Evolutionary conservation across 2,797 vertebrate genomes (phyloP).

Genomic region (Dallia pectoralis): DNA sequence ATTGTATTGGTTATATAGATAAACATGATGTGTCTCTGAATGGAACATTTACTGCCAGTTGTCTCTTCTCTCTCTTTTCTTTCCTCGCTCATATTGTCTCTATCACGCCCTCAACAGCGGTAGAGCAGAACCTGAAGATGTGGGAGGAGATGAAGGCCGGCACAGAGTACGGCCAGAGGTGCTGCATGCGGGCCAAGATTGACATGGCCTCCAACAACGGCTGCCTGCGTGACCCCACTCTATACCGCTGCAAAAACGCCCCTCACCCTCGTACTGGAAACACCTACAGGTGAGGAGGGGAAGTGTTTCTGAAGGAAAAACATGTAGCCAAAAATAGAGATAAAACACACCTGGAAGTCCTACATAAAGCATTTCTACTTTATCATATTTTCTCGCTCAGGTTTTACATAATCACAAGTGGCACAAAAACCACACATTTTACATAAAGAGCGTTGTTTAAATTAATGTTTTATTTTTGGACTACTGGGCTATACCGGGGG

Average conservation of each 20-base stretch:
- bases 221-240: conserved; percentile 93
- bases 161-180: conserved; percentile 84
- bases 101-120: conserved; percentile 65
- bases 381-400: not conserved
- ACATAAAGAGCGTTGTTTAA: too few species aligned
- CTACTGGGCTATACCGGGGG: too few species aligned
- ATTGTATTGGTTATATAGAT: too few species aligned
- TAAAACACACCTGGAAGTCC: too few species aligned
- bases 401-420: not conserved
- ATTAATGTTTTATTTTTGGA: too few species aligned
- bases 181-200: conserved; percentile 96
- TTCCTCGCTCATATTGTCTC: not conserved
- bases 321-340: too few species aligned
- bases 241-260: conserved; percentile 94
- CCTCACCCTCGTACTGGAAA: conserved; percentile 90
- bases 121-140: conserved; percentile 93
- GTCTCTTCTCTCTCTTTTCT: too few species aligned
- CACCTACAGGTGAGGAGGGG: conserved; percentile 15
- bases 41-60: too few species aligned
- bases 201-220: conserved; percentile 99
- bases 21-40: too few species aligned
- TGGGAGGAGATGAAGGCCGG: conserved; percentile 97
- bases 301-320: too few species aligned
- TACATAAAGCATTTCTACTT: not conserved
- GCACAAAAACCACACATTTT: not conserved